Evolutionary conservation across 2,113 vertebrate species (phyloP), one percentile per base, ranked within the genome.

Genomic region (Talpa occidentalis): DNA sequence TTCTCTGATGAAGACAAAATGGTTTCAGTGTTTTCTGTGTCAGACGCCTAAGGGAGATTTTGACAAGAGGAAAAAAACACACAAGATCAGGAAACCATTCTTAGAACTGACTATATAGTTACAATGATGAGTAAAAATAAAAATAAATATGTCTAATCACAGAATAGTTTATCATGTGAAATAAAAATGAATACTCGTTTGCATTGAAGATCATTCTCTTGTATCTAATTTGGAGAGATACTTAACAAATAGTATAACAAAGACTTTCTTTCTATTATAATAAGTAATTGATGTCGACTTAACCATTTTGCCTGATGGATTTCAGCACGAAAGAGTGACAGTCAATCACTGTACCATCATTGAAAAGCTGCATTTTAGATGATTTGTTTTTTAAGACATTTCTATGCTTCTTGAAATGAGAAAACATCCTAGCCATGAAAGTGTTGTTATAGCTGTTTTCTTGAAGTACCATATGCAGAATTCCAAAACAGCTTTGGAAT

Each of bases 141-240:
- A 97, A 96, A 95, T 96, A 95, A 97, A 95, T 92, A 93, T 69
- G 47, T 83, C 91, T 96, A 83, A 94, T 93, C 91, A 97, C 66
- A 95, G 96, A 98, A 96, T 66, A 96, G 93, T 84, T 95, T 96
- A 91, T 73, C 69, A 15, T 72, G 14, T 96, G 97, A 95, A 91
- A 96, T 88, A 91, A 96, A 94, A 92, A 77, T 73, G 80, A 96
- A 77, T 35, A 78, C n/a, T 95, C 37, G 94, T 88, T 42, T 32
- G 30, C 95, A 97, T 90, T 96, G 93, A 97, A 97, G 96, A 74
- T 92, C 83, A 30, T 35, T 94, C 94, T 90, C 74, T 96, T 0
- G 0, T 69, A 87, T 93, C 96, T 97, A 96, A 98, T 96, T 94
- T 96, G 82, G 92, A 89, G 6, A 88, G 90, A 97, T 95, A 95